These are phyloP conservation scores for Nothocercus julius DNA, from an alignment of 2,113 vertebrate genomes.

Conservation along the genomic window DNA sequence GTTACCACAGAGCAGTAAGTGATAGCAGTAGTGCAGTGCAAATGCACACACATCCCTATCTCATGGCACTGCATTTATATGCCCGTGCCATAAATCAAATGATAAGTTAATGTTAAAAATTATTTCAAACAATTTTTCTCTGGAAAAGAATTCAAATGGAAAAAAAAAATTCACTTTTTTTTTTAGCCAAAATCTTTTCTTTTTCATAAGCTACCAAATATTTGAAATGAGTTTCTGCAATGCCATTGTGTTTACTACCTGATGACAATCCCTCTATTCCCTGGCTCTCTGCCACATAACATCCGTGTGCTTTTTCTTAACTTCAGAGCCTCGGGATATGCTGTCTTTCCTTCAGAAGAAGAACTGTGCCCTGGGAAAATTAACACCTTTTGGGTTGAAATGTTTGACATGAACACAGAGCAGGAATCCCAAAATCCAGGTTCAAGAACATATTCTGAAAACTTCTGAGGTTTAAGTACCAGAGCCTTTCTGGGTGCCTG, in stretches of 20 bases:
- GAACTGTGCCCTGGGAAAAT: background rate
- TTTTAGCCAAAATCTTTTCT: background rate
- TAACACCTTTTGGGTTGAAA: background rate
- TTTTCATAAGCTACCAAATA: background rate
- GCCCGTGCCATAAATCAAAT: background rate
- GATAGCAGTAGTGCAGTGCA: background rate
- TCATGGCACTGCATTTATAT: background rate
- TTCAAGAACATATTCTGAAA: background rate
- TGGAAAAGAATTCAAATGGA: background rate
- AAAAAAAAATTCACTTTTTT: background rate
- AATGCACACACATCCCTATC: background rate
- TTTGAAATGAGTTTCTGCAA: background rate
- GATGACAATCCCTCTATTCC: background rate
- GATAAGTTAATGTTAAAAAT: background rate
- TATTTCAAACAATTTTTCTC: background rate
- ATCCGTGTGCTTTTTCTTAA: background rate
- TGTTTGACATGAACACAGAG: background rate
- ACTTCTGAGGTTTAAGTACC: background rate
- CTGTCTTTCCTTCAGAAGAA: background rate
- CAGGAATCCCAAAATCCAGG: background rate
- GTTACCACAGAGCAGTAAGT: background rate
- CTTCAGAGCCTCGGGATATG: background rate
- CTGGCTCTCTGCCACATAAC: background rate
- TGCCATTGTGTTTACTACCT: accelerated
- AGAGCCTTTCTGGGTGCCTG: background rate